Evolutionary conservation across 2,797 vertebrate species (phyloP), one percentile per base, ranked within the genome.

Genomic region (Adrianichthys oophorus): DNA sequence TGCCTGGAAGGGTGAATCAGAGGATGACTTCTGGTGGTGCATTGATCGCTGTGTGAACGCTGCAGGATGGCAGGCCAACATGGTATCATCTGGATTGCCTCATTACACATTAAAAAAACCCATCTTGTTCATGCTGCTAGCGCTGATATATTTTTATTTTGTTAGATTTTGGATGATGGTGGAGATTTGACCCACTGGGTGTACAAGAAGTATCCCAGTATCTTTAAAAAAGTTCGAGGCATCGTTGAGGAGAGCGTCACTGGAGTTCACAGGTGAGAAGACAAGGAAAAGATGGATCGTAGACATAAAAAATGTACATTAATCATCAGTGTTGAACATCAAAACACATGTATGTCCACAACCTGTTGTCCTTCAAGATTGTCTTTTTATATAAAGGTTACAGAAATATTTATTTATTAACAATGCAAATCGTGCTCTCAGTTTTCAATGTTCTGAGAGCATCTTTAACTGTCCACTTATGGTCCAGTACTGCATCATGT

Each of bases 11-110:
- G 97, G 97, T 23, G 97, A 99, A 82, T 98, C 96, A 0, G 97
- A 99, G 87, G 97, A 98, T 55, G 97, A 99, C 86, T 99, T 99
- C 92, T 99, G 97, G 97, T 99, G 97, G 97, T 99, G 96, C 85
- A 99, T 99, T 41, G 97, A 99, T 84, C 94, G 94, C 80, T 99
- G 96, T 83, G 95, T 98, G 74, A 98, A 94, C 82, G 89, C 92
- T 4, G 95, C 97, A 48, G 92, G 94, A 82, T 99, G 96, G 96
- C 95, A 98, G 87, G 92, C 96, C 76, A 99, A 98, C 82, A 98
- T 99, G 97, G 97, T 99, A 92, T 24, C 62, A 62, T 47, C 51
- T 17, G 44, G 26, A 29, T 7, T 43, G 21, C 45, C 21, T 5
- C 46, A 44, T 19, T 1, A 41, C 55, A 1, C 23, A 65, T 52